Evolutionary conservation across 2,888 invertebrate genomes (phyloP), one percentile per base, ranked within the genome.

Genomic region (Dynastes grantii): DNA sequence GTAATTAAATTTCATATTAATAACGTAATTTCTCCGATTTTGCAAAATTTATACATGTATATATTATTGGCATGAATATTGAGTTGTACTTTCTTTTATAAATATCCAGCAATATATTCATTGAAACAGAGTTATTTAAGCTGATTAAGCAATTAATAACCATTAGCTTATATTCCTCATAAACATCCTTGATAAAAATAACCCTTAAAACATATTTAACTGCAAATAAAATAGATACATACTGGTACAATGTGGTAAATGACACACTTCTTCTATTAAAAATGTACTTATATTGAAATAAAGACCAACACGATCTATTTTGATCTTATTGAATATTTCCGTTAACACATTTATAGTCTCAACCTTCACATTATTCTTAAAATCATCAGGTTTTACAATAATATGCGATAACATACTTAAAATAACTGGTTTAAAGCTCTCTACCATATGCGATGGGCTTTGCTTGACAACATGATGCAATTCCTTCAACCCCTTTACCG

Each of bases 11-110:
- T n/a, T n/a, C n/a, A n/a, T n/a, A n/a, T n/a, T 13, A 96, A 88
- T 64, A 90, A 87, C 91, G 89, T 58, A 92, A 91, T 85, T 91
- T 93, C 85, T 95, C 95, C 51, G 89, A 87, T 85, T 92, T 92
- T 9, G 94, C 93, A 22, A 95, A 88, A 82, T 93, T 92, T 1
- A 94, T 89, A 16, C 92, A 90, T 0, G 93, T 90, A 83, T 92
- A 92, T 65, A 95, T 89, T 70, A 93, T 92, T 85, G 94, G 93
- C 2, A 93, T 93, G 65, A 95, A 84, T 83, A 92, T 89, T 0
- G 92, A 89, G 1, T 91, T 90, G 80, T 93, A 90, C 75, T 91
- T 89, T 79, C 92, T 89, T 29, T 89, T 87, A 82, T 93, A 94
- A 77, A 94, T 88, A 53, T 86, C 82, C 81, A 90, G 89, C 22